phyloP scores from a whole-genome alignment of 2,113 vertebrate genomes.

The Struthidea cinerea region DNA sequence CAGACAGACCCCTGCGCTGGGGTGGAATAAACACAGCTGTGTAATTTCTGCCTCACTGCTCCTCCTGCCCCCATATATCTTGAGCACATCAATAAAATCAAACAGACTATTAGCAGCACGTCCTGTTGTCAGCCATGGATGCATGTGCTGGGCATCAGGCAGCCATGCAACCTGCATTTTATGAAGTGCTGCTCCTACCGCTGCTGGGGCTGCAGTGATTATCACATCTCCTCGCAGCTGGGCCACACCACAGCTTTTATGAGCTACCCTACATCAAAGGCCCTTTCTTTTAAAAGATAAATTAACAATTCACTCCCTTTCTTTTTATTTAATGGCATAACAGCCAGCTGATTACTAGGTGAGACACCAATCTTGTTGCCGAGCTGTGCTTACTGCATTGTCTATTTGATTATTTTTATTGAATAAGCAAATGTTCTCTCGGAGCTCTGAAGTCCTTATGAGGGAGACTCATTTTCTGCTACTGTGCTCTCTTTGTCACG shows the following conservation, averaged over 20 bases:
- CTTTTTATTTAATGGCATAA: neutral
- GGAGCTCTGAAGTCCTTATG: neutral
- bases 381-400: conserved; percentile 7
- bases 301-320: neutral
- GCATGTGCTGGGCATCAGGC: neutral
- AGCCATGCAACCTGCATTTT: conserved; percentile 24
- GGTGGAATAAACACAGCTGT: neutral
- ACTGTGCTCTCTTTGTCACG: conserved; percentile 25
- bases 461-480: conserved; percentile 60
- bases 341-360: conserved; percentile 24
- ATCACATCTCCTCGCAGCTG: conserved; percentile 22
- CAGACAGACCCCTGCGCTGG: neutral
- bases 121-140: neutral
- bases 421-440: conserved; percentile 23
- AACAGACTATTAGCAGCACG: conserved; percentile 8
- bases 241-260: neutral
- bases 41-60: neutral
- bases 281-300: conserved; percentile 3
- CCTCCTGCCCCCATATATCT: neutral
- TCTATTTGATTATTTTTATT: conserved; percentile 44
- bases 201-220: neutral
- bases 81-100: conserved; percentile 41
- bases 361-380: conserved; percentile 10
- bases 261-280: conserved; percentile 22
- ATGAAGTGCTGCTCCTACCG: neutral